phyloP scores from a whole-genome alignment of 2,113 vertebrate species.

The Rhombomys opimus region DNA sequence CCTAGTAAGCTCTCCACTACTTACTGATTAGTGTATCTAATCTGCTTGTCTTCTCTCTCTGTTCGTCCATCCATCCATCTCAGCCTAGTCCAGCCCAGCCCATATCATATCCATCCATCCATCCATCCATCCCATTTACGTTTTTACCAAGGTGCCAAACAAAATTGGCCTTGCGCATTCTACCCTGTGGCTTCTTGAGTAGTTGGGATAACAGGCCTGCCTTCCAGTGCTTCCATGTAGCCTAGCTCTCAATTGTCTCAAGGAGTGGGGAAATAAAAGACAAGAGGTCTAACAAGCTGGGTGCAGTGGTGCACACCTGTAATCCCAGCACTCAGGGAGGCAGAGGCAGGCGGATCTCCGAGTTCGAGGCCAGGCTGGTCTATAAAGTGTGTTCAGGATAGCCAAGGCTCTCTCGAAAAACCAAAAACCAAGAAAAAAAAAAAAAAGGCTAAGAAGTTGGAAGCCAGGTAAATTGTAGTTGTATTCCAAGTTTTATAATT shows the following conservation, averaged over 20 bases:
- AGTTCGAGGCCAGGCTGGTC: no score
- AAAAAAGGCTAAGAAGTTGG: not conserved
- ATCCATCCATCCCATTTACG: no score
- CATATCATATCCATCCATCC: no score
- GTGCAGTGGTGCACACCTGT: no score
- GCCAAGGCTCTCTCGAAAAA: no score
- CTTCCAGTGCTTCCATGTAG: not conserved
- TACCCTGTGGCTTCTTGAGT: not conserved
- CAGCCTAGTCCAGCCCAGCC: no score
- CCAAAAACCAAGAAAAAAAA: no score
- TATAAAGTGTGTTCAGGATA: no score
- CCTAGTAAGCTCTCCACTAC: not conserved
- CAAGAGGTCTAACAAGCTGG: not conserved
- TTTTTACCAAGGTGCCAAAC: not conserved
- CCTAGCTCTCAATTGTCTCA: not conserved
- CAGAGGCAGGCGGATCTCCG: no score
- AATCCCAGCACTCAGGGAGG: no score
- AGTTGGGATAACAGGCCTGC: not conserved
- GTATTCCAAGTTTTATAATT: conserved; percentile 32
- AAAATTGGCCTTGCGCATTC: not conserved
- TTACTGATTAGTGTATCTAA: no score
- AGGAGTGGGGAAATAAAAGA: not conserved
- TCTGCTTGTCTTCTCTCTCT: not conserved
- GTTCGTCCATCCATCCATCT: no score
- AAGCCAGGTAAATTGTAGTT: not conserved